These are phyloP conservation scores for Cinara cedri DNA, from an alignment of 2,888 invertebrate species.

Conservation along the genomic window DNA sequence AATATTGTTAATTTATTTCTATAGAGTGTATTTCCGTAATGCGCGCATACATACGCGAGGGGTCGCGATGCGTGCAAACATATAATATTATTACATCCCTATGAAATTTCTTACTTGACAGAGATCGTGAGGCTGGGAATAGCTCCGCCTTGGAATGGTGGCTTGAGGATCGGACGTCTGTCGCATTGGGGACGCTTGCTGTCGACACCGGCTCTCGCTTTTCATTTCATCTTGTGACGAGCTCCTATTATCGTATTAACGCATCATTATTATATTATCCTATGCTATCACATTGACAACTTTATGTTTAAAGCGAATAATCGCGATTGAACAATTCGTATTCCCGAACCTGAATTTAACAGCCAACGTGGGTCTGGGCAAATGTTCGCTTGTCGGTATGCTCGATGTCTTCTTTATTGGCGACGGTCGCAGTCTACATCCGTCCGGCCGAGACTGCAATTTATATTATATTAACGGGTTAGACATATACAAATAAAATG, in stretches of 20 bases:
- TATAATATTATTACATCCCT: too few species aligned
- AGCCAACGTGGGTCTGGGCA: conserved; percentile 48
- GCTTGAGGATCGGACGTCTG: conserved; percentile 53
- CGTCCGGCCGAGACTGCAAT: conserved; percentile 30
- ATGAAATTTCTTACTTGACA: conserved; percentile 60
- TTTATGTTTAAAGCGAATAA: too few species aligned
- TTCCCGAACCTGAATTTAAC: conserved; percentile 29
- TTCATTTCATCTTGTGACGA: conserved; percentile 58
- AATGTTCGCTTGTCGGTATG: conserved; percentile 37
- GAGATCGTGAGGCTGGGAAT: conserved; percentile 65
- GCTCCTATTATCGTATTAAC: conserved; percentile 36
- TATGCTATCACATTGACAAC: too few species aligned
- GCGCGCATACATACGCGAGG: too few species aligned
- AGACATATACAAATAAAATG: not conserved
- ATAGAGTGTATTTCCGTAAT: too few species aligned
- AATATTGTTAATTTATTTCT: too few species aligned
- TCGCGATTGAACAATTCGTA: not conserved
- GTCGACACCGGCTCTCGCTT: conserved; percentile 57
- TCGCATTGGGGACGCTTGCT: conserved; percentile 42
- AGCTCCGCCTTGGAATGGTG: conserved; percentile 64
- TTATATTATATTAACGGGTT: too few species aligned
- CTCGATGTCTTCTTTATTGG: conserved; percentile 45
- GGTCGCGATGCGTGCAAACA: too few species aligned
- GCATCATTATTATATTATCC: too few species aligned
- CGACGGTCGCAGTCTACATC: conserved; percentile 41